Conservation (phyloP, 1,140 invertebrate genomes). For the Dendroctonus valens region DNA sequence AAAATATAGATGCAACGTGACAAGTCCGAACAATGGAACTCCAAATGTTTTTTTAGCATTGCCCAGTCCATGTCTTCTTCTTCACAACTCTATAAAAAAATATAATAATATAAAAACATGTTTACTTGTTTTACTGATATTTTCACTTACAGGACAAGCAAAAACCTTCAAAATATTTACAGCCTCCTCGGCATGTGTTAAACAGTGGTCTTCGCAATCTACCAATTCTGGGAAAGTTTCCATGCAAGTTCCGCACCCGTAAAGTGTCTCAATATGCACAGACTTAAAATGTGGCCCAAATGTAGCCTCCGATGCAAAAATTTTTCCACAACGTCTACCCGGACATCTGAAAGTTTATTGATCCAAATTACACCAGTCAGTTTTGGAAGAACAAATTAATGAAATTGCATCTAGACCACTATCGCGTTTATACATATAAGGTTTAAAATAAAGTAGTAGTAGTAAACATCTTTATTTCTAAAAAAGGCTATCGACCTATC, state of each 20-base stretch:
- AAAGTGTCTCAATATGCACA: slow-evolving; percentile 49
- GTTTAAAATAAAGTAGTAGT: too few relatives aligned
- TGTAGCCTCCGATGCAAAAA: slow-evolving; percentile 51
- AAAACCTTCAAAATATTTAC: slow-evolving; percentile 9
- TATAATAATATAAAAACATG: not conserved
- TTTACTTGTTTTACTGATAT: not conserved
- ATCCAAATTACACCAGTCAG: not conserved
- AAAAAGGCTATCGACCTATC: too few relatives aligned
- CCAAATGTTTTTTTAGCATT: slow-evolving; percentile 35
- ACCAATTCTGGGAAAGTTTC: slow-evolving; percentile 1
- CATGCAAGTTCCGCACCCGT: slow-evolving; percentile 39
- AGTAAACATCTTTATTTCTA: too few relatives aligned
- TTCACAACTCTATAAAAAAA: slow-evolving; percentile 18
- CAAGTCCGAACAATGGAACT: slow-evolving; percentile 36
- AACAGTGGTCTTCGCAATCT: slow-evolving; percentile 12
- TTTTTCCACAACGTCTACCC: slow-evolving; percentile 47
- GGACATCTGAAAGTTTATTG: slow-evolving; percentile 46
- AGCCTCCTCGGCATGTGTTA: slow-evolving; percentile 4
- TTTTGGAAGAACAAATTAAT: too few relatives aligned
- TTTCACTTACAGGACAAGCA: slow-evolving; percentile 20
- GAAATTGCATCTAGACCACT: too few relatives aligned
- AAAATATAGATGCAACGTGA: slow-evolving; percentile 40
- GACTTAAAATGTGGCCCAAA: slow-evolving; percentile 51
- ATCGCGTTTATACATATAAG: too few relatives aligned
- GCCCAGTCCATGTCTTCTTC: slow-evolving; percentile 10